A percentile compares a stretch with the other conserved stretches of the same genome.
These are phyloP conservation scores for Patella depressa DNA, from an alignment of 2,888 invertebrate species.

Conservation along the genomic window DNA sequence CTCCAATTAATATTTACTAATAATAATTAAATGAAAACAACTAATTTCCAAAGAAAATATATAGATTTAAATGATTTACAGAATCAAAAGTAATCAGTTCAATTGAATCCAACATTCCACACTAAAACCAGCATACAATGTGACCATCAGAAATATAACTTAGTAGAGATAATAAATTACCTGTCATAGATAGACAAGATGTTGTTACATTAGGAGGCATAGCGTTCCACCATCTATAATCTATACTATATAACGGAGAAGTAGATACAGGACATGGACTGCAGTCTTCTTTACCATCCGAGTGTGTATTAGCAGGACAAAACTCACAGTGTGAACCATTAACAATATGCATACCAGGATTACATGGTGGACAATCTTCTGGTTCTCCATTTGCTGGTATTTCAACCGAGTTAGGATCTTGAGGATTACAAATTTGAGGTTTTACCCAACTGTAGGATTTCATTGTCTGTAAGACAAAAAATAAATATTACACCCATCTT, in stretches of 20 bases:
- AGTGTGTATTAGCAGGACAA: slow-evolving; percentile 71
- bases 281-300: slow-evolving; percentile 51
- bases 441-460: slow-evolving; percentile 74
- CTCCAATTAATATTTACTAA: too few species aligned
- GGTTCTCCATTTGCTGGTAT: slow-evolving; percentile 69
- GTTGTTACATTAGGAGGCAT: slow-evolving; percentile 72
- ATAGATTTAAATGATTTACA: too few species aligned
- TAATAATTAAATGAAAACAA: too few species aligned
- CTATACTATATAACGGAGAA: slow-evolving; percentile 74
- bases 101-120: too few species aligned
- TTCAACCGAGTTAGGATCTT: slow-evolving; percentile 67
- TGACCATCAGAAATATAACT: too few species aligned
- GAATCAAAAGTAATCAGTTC: too few species aligned
- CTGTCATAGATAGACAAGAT: slow-evolving; percentile 68
- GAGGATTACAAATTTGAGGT: slow-evolving; percentile 74
- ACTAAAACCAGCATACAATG: too few species aligned
- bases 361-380: slow-evolving; percentile 74
- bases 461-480: slow-evolving; percentile 66
- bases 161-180: slow-evolving; percentile 40
- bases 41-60: too few species aligned
- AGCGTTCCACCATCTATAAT: slow-evolving; percentile 72
- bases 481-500: not conserved
- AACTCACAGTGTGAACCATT: slow-evolving; percentile 73
- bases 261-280: slow-evolving; percentile 68
- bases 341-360: slow-evolving; percentile 74